Evolutionary conservation across 2,113 vertebrate species (phyloP), one percentile per base, ranked within the genome.

Genomic region (Hippoglossus stenolepis): DNA sequence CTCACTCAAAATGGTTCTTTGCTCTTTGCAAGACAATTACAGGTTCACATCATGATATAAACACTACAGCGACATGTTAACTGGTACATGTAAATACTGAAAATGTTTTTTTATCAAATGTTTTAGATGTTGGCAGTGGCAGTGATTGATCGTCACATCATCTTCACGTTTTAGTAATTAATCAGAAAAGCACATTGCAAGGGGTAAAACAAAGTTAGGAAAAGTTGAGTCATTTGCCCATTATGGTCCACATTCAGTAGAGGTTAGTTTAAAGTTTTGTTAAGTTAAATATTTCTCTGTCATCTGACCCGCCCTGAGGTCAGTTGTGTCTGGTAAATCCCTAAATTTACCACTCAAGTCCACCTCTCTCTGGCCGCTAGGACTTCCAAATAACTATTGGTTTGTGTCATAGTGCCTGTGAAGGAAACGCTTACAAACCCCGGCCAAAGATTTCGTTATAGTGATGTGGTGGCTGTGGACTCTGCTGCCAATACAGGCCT

Each of bases 401-500:
- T 70, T 66, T 78, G 24, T 31, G 15, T 65, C n/a, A 4, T 23
- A 38, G 63, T 20, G 6, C 14, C 7, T 43, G 40, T 56, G 3
- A 31, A 23, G 56, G 43, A 59, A 51, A 72, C 12, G 60, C 45
- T 31, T 35, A 67, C 26, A 18, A 49, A 13, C 43, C 5, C 0
- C 7, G 17, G 60, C 1, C 17, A 73, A 71, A 56, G 6, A 53
- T 58, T 77, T 67, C 53, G 62, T 58, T 15, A n/a, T n/a, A 40
- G 64, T 69, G 54, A 67, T 49, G 13, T 75, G 20, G 21, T 64
- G 65, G 28, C 24, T 20, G 8, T 60, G 35, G 49, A 59, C 4
- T 70, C 5, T 3, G 61, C 24, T 75, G 73, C 59, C 60, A 83
- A 8, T 4, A 43, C 13, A 38, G 57, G 20, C 73, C 54, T 51